Evolutionary conservation across 2,113 vertebrate genomes (phyloP).

Genomic region (Cynoglossus semilaevis): DNA sequence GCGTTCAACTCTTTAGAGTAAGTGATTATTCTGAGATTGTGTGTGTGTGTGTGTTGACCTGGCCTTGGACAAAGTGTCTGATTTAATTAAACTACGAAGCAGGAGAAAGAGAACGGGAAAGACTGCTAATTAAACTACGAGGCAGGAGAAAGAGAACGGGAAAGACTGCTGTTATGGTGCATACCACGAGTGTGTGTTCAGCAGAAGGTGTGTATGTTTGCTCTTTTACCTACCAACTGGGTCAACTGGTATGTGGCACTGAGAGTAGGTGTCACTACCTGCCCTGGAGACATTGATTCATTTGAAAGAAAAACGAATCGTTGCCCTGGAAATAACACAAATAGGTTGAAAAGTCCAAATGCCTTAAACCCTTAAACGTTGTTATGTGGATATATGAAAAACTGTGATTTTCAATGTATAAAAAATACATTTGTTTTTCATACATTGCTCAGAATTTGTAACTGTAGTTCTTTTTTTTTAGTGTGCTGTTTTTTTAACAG

Average conservation of each 20-base stretch:
- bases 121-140: constrained; percentile 5
- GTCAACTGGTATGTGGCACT: constrained; percentile 11
- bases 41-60: constrained; percentile 10
- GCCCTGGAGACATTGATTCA: neutral
- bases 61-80: constrained; percentile 16
- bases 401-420: no score
- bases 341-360: no score
- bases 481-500: no score
- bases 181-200: constrained; percentile 37
- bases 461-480: no score
- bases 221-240: constrained; percentile 19
- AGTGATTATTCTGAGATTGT: neutral
- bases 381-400: no score
- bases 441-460: no score
- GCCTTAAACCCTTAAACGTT: no score
- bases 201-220: constrained; percentile 46
- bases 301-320: neutral
- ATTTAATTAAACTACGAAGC: constrained; percentile 27
- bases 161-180: constrained; percentile 8
- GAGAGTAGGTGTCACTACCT: neutral
- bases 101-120: constrained; percentile 21
- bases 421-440: no score
- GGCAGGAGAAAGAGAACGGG: constrained; percentile 23
- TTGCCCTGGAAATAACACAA: no score
- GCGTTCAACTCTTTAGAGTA: no score